Percentiles rank a stretch among this genome's conserved stretches.
phyloP scores from a whole-genome alignment of 2,888 invertebrate species.

The Drosophila conformis region DNA sequence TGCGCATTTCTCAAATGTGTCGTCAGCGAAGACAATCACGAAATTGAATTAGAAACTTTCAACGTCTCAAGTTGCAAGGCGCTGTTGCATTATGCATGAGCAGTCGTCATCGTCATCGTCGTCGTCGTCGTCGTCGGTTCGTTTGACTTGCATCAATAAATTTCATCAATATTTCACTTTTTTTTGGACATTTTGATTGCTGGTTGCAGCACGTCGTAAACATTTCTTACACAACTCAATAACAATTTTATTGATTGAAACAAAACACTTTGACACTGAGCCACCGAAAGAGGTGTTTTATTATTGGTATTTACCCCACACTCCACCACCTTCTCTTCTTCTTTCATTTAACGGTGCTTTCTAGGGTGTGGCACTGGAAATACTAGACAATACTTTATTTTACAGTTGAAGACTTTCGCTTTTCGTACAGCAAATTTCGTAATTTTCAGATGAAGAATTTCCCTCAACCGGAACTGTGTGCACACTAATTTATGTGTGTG shows the following conservation, averaged over 20 bases:
- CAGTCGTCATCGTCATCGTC: constrained; percentile 17
- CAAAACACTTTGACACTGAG: constrained; percentile 69
- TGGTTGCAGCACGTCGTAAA: constrained; percentile 22
- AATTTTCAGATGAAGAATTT: constrained; percentile 20
- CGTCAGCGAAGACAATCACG: constrained; percentile 36
- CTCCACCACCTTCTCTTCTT: neutral
- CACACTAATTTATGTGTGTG: constrained; percentile 4
- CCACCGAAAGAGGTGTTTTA: constrained; percentile 29
- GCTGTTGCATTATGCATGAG: constrained; percentile 73
- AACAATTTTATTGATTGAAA: constrained; percentile 52
- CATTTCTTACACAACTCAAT: constrained; percentile 66
- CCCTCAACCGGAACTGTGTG: constrained; percentile 27
- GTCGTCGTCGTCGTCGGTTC: constrained; percentile 22
- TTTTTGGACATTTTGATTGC: constrained; percentile 62
- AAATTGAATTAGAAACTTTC: constrained; percentile 68
- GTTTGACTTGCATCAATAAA: constrained; percentile 66
- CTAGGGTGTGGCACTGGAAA: constrained; percentile 12
- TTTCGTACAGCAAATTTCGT: constrained; percentile 31
- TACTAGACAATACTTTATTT: constrained; percentile 6
- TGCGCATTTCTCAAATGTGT: constrained; percentile 45
- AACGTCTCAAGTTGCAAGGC: constrained; percentile 63
- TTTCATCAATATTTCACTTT: constrained; percentile 77
- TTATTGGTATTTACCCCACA: constrained; percentile 17
- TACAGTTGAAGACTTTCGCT: constrained; percentile 59
- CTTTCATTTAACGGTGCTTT: constrained; percentile 37